These are phyloP conservation scores for Trachelus troglodyta DNA, from an alignment of 2,888 invertebrate genomes.

Conservation along the genomic window DNA sequence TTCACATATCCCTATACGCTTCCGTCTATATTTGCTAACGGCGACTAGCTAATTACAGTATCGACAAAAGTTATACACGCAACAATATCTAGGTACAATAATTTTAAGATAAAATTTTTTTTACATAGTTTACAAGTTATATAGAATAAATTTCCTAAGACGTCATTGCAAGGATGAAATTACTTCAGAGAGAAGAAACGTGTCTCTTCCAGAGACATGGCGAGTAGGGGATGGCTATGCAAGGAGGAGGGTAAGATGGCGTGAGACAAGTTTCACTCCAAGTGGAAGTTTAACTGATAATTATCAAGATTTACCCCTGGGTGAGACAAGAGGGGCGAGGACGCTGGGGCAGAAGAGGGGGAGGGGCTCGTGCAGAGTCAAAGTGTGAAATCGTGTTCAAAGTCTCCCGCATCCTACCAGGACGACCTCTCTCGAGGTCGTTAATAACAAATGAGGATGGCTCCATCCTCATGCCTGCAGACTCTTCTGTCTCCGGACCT, in stretches of 20 bases:
- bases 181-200: too few species aligned
- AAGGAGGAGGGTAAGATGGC: neutral
- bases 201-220: too few species aligned
- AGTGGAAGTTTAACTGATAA: constrained; percentile 60
- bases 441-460: constrained; percentile 64
- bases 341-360: constrained; percentile 30
- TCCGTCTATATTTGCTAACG: too few species aligned
- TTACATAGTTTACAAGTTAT: too few species aligned
- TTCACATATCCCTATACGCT: too few species aligned
- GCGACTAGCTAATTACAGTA: neutral
- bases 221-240: too few species aligned
- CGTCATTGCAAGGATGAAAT: too few species aligned
- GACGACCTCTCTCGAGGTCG: constrained; percentile 15
- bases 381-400: constrained; percentile 66
- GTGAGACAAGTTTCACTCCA: constrained; percentile 36
- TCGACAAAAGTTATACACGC: neutral
- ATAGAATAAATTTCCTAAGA: too few species aligned
- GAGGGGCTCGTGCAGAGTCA: constrained; percentile 48
- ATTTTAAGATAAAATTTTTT: neutral
- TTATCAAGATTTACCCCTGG: constrained; percentile 59
- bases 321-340: constrained; percentile 31
- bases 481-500: neutral
- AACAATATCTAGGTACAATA: neutral
- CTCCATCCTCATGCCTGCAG: constrained; percentile 39
- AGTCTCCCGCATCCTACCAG: constrained; percentile 49